Conservation (phyloP, 2,888 invertebrate genomes). For the Cyclophora punctaria region DNA sequence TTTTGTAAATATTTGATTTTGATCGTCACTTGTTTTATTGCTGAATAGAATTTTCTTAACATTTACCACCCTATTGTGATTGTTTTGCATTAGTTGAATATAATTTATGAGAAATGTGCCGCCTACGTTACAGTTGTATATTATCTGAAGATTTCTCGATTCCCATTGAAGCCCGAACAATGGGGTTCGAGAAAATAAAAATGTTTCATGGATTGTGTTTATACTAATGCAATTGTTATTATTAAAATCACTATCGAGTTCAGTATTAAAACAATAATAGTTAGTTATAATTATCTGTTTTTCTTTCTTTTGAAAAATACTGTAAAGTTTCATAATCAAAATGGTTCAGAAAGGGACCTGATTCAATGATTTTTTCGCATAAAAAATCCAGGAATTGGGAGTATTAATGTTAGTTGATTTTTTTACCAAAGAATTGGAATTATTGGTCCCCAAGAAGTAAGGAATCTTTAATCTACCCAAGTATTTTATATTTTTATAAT, state of each 20-base stretch:
- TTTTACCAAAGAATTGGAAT: background rate
- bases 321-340: conserved; percentile 31
- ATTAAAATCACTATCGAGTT: background rate
- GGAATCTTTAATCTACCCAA: no score
- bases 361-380: conserved; percentile 57
- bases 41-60: background rate
- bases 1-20: conserved; percentile 27
- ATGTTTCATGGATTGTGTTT: conserved; percentile 23
- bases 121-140: conserved; percentile 8
- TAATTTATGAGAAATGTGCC: conserved; percentile 22
- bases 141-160: conserved; percentile 19
- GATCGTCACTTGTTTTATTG: background rate
- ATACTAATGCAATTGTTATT: conserved; percentile 13
- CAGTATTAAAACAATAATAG: background rate
- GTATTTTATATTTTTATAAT: background rate
- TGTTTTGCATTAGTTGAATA: conserved; percentile 23
- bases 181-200: conserved; percentile 26
- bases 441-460: background rate
- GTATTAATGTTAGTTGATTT: conserved; percentile 15
- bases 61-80: conserved; percentile 6
- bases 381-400: conserved; percentile 64
- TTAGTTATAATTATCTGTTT: background rate
- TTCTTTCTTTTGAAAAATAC: conserved; percentile 6
- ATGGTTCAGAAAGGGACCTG: conserved; percentile 37
- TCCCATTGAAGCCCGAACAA: conserved; percentile 51